These are phyloP conservation scores for Lutjanus erythropterus DNA, from an alignment of 2,113 vertebrate species.

Conservation along the genomic window DNA sequence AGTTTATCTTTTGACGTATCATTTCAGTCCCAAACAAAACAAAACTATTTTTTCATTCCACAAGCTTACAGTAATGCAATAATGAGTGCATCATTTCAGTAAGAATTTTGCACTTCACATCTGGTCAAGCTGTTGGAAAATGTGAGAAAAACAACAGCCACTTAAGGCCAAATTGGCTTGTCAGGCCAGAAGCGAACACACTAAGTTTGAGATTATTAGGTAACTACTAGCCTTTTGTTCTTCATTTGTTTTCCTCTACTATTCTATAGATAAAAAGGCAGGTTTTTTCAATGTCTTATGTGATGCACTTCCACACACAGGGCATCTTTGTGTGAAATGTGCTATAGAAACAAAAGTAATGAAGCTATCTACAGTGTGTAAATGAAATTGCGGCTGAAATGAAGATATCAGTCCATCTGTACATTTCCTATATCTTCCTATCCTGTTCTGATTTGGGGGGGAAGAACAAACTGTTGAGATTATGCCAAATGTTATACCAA, in stretches of 20 bases:
- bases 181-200: conserved; percentile 19
- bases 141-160: conserved; percentile 3
- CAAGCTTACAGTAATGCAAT: conserved; percentile 36
- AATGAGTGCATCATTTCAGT: conserved; percentile 17
- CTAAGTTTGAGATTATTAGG: neutral
- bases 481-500: conserved; percentile 3
- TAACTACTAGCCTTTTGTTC: neutral
- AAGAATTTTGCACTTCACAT: conserved; percentile 33
- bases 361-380: conserved; percentile 8
- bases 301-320: conserved; percentile 25
- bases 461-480: conserved; percentile 1
- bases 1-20: conserved; percentile 25
- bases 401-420: conserved; percentile 11
- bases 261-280: neutral
- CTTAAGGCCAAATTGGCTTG: conserved; percentile 1
- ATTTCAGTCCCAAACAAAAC: conserved; percentile 34
- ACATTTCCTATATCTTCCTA: conserved; percentile 19
- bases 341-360: conserved; percentile 1
- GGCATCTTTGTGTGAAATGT: conserved; percentile 11
- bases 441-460: neutral
- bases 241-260: neutral
- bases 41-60: conserved; percentile 31
- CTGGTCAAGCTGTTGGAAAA: conserved; percentile 20
- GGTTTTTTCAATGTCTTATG: neutral
- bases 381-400: conserved; percentile 24